Evolutionary conservation across 2,797 vertebrate genomes (phyloP), one percentile per base, ranked within the genome.

Genomic region (Anisognathus igniventris): DNA sequence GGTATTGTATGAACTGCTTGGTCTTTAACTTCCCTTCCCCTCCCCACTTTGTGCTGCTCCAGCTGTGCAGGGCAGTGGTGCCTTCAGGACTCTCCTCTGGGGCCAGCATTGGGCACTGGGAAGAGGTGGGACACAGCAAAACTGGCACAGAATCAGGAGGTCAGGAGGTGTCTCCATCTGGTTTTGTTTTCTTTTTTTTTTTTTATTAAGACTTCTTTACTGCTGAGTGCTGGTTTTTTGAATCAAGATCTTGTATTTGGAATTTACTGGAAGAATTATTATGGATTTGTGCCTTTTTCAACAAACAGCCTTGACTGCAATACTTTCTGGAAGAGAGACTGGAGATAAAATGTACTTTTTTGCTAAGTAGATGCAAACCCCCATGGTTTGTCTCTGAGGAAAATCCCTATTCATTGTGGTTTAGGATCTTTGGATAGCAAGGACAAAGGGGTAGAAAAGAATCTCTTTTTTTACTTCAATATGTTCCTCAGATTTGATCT

Each of bases 1-100:
- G 42, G 56, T 51, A 5, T 24, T 40, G 39, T 40, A 40, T 40
- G 3, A 31, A 35, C 35, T 71, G 28, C 75, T 68, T 24, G 1
- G 21, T 39, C 50, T 58, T 1, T 30, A 35, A 12, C 2, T 23
- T 37, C 19, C 56, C 48, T 18, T 50, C 27, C 56, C 51, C 24
- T 56, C 17, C 31, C 60, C 19, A 9, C 27, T 30, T 35, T 1
- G 15, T 62, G 11, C 42, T 0, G 1, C 30, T 30, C n/a, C n/a
- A 17, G 47, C 44, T 70, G 22, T 12, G n/a, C 35, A 15, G 0
- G 21, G 27, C 3, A 0, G 19, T 35, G 67, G 12, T 56, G 39
- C 42, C 37, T 35, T 9, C 1, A 44, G 45, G 35, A 20, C 2
- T 30, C 44, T 27, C 0, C 17, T 75, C 8, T 30, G 51, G 27